These are phyloP conservation scores for Ips nitidus DNA, from an alignment of 1,140 invertebrate genomes.

Conservation along the genomic window DNA sequence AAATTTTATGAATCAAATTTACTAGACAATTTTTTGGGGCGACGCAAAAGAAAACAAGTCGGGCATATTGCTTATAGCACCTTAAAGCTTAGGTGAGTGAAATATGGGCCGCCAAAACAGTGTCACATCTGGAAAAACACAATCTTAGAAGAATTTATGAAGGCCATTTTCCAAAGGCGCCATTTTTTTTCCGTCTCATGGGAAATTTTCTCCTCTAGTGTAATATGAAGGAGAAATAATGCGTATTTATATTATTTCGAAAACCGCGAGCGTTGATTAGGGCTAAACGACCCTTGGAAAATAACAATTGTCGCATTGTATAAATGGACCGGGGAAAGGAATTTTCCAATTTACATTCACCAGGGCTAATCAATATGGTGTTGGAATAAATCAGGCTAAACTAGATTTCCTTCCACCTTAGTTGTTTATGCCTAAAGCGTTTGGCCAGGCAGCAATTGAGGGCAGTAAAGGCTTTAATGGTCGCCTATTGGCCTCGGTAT, in stretches of 20 bases:
- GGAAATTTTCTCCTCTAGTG: constrained; percentile 10
- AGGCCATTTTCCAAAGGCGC: constrained; percentile 10
- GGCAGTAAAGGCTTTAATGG: constrained; percentile 6
- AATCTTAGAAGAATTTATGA: constrained; percentile 14
- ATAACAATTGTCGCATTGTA: neutral
- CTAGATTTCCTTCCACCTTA: neutral
- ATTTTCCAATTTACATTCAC: no score
- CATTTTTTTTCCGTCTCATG: constrained; percentile 2
- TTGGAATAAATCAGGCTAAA: no score
- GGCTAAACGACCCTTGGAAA: neutral
- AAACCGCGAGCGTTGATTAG: neutral
- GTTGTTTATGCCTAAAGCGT: neutral
- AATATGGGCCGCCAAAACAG: neutral
- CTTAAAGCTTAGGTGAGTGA: neutral
- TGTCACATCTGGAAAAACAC: constrained; percentile 8
- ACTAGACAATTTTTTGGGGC: no score
- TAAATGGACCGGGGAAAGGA: neutral
- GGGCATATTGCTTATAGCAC: no score
- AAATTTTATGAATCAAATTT: no score
- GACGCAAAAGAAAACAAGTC: no score
- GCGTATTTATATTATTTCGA: constrained; percentile 13
- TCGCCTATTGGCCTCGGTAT: constrained; percentile 6
- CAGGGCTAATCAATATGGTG: no score
- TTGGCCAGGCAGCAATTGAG: neutral
- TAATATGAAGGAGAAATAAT: constrained; percentile 8